Evolutionary conservation across 2,888 invertebrate genomes (phyloP).

Genomic region (Drosophila stalkeri): DNA sequence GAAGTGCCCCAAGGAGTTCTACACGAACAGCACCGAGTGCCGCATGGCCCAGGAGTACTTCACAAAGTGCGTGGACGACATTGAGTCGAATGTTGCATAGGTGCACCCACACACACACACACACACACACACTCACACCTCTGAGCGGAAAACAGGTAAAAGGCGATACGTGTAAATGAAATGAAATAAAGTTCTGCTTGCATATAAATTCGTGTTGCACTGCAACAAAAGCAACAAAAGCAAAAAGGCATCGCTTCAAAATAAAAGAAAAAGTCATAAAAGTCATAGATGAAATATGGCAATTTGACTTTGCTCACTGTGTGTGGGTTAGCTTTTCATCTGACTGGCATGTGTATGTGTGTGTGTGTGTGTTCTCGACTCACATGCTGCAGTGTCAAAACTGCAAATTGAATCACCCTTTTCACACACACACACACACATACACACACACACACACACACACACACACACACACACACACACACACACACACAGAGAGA

Average conservation of each 20-base stretch:
- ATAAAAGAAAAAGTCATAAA: slow-evolving; percentile 66
- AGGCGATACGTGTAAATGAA: slow-evolving; percentile 51
- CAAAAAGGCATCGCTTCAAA: slow-evolving; percentile 20
- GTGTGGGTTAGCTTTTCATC: slow-evolving; percentile 14
- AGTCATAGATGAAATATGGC: slow-evolving; percentile 78
- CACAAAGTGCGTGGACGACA: slow-evolving; percentile 59
- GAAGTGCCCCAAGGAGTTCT: slow-evolving; percentile 59
- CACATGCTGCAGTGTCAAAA: slow-evolving; percentile 58
- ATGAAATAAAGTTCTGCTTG: slow-evolving; percentile 48
- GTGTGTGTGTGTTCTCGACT: slow-evolving; percentile 29
- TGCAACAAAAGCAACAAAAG: slow-evolving; percentile 10
- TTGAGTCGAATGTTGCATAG: slow-evolving; percentile 45
- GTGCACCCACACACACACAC: neutral
- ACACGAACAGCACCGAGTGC: slow-evolving; percentile 49
- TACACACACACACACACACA: slow-evolving; percentile 10
- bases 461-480: slow-evolving; percentile 19
- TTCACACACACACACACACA: slow-evolving; percentile 34
- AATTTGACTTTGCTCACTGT: slow-evolving; percentile 59
- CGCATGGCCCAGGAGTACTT: slow-evolving; percentile 59
- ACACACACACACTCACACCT: slow-evolving; percentile 21
- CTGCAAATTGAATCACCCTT: slow-evolving; percentile 76
- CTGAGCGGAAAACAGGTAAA: slow-evolving; percentile 20
- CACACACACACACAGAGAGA: slow-evolving; percentile 20
- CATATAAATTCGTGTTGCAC: slow-evolving; percentile 49
- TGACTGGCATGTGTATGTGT: slow-evolving; percentile 4